Percentiles rank a stretch among this genome's conserved stretches.
These are phyloP conservation scores for Athripsodes cinereus DNA, from an alignment of 2,888 invertebrate genomes.

Conservation along the genomic window DNA sequence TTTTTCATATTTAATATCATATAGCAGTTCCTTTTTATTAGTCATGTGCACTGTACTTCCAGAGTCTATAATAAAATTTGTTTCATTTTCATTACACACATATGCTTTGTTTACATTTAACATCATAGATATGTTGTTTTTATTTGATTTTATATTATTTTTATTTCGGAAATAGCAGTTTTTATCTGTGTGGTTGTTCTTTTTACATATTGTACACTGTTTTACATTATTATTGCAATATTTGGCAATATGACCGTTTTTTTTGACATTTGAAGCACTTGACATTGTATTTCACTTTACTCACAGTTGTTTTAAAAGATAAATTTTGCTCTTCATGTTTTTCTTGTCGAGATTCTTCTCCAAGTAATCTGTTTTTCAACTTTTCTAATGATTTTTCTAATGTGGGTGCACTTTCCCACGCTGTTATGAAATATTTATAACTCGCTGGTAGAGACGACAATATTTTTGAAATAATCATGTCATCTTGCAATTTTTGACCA, in stretches of 20 bases:
- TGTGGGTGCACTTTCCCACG: neutral
- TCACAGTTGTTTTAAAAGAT: neutral
- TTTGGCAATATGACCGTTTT: neutral
- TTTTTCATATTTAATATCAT: neutral
- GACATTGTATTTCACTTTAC: neutral
- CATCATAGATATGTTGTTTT: neutral
- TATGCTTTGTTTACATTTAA: neutral
- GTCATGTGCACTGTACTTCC: neutral
- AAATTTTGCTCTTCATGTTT: neutral
- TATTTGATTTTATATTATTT: too few relatives aligned
- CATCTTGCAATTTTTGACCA: neutral
- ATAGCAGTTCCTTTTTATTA: neutral
- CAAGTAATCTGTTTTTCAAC: neutral
- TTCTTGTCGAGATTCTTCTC: neutral
- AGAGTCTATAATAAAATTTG: neutral
- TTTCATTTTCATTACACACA: neutral
- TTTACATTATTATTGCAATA: neutral
- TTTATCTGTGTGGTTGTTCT: neutral
- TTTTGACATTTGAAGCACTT: neutral
- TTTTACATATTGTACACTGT: neutral
- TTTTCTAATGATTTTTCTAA: neutral
- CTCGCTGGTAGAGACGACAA: neutral
- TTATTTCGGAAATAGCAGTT: neutral
- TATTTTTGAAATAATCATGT: neutral
- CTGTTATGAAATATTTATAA: neutral